These are phyloP conservation scores for Petrosia ficiformis DNA, from an alignment of 37 sponge, comb jelly and placozoan species.

Conservation along the genomic window DNA sequence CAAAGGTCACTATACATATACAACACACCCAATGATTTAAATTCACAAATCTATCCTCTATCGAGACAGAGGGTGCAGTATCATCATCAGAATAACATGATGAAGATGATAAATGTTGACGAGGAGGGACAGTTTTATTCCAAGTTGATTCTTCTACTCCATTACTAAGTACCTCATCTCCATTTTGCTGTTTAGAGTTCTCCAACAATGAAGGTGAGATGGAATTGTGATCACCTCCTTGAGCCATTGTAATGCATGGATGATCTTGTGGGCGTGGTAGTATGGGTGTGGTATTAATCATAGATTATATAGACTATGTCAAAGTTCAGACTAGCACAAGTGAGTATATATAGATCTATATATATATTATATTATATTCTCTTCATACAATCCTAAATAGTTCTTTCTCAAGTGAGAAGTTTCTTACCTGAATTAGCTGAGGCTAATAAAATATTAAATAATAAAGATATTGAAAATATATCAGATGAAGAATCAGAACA, in stretches of 20 bases:
- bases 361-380: too few species aligned
- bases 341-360: too few species aligned
- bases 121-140: too few species aligned
- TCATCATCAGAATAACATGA: too few species aligned
- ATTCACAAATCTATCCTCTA: constrained; percentile 4
- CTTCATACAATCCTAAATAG: background rate
- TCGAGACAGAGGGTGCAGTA: too few species aligned
- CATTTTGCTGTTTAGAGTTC: too few species aligned
- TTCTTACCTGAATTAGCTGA: constrained; percentile 46
- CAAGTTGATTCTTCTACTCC: too few species aligned
- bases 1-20: constrained; percentile 93
- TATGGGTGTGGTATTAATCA: background rate
- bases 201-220: too few species aligned
- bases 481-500: background rate
- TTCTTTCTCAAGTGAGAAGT: constrained; percentile 29
- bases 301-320: background rate
- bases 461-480: background rate
- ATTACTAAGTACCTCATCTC: too few species aligned
- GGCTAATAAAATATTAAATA: constrained; percentile 40
- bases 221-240: too few species aligned
- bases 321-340: too few species aligned
- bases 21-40: constrained; percentile 76
- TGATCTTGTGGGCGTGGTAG: background rate
- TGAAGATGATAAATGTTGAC: too few species aligned
- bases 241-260: background rate